phyloP scores from a whole-genome alignment of 2,888 invertebrate genomes.

The Octonoba sinensis region DNA sequence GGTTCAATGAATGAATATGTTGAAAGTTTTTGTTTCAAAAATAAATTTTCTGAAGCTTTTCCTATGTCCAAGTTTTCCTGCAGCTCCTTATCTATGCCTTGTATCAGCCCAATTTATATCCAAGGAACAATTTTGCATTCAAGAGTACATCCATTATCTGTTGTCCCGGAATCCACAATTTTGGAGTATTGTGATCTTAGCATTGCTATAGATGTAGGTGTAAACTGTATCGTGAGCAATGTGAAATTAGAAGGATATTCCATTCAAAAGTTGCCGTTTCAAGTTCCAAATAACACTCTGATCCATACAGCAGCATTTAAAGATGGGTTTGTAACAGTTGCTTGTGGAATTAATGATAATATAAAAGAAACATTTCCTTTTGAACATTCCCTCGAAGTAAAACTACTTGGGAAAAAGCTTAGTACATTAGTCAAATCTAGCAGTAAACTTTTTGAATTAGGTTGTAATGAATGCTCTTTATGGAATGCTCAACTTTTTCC shows the following conservation, averaged over 20 bases:
- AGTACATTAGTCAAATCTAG: conserved; percentile 9
- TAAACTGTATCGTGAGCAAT: conserved; percentile 70
- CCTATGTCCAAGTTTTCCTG: conserved; percentile 19
- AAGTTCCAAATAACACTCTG: conserved; percentile 66
- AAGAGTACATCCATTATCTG: conserved; percentile 66
- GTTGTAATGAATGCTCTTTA: conserved; percentile 30
- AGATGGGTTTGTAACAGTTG: conserved; percentile 66
- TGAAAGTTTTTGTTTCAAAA: conserved; percentile 62
- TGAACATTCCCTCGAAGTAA: conserved; percentile 21
- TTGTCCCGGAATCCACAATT: conserved; percentile 67
- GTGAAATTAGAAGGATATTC: conserved; percentile 44
- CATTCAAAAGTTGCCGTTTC: conserved; percentile 47
- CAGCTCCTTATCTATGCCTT: conserved; percentile 17
- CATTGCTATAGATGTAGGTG: conserved; percentile 68
- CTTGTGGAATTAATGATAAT: conserved; percentile 66
- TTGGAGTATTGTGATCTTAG: conserved; percentile 71
- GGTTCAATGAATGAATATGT: conserved; percentile 71
- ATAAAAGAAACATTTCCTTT: conserved; percentile 54
- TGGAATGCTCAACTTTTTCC: conserved; percentile 67
- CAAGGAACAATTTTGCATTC: conserved; percentile 69
- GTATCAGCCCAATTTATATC: conserved; percentile 2
- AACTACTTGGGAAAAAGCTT: conserved; percentile 54
- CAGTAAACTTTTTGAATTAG: conserved; percentile 6
- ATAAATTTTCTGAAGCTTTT: conserved; percentile 49
- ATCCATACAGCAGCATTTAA: conserved; percentile 66